A percentile compares a stretch with the other conserved stretches of the same genome.
phyloP scores from a whole-genome alignment of 2,888 invertebrate genomes.

The Bhutanitis thaidina region DNA sequence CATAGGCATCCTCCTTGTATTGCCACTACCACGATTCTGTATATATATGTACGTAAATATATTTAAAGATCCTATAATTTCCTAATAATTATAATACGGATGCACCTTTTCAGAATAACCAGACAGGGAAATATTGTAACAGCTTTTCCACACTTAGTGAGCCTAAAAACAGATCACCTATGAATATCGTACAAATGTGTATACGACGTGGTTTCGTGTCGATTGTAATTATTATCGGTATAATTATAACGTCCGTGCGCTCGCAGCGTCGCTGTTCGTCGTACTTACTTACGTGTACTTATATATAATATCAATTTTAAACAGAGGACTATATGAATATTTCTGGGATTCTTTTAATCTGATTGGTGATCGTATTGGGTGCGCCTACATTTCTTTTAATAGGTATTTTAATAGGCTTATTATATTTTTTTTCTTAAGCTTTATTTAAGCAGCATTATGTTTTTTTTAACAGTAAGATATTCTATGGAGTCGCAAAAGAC shows the following conservation, averaged over 20 bases:
- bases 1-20: too few species aligned
- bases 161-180: not conserved
- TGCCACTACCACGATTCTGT: too few species aligned
- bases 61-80: too few species aligned
- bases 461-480: too few species aligned
- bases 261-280: not conserved
- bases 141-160: not conserved
- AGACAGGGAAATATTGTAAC: not conserved
- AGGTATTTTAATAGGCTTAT: conserved; percentile 5
- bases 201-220: conserved; percentile 13
- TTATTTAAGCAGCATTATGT: too few species aligned
- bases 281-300: not conserved
- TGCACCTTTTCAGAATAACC: too few species aligned
- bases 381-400: conserved; percentile 5
- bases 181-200: conserved; percentile 3
- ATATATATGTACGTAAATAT: too few species aligned
- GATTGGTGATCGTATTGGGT: conserved; percentile 15
- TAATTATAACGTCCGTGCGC: conserved; percentile 16
- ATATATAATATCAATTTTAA: conserved; percentile 8
- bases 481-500: too few species aligned
- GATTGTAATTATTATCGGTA: conserved; percentile 17
- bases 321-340: conserved; percentile 5
- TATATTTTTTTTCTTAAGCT: too few species aligned
- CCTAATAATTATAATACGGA: too few species aligned
- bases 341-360: conserved; percentile 8